Base-by-base conservation (phyloP, 2,888 invertebrate species). In the Fragum sueziense region DNA sequence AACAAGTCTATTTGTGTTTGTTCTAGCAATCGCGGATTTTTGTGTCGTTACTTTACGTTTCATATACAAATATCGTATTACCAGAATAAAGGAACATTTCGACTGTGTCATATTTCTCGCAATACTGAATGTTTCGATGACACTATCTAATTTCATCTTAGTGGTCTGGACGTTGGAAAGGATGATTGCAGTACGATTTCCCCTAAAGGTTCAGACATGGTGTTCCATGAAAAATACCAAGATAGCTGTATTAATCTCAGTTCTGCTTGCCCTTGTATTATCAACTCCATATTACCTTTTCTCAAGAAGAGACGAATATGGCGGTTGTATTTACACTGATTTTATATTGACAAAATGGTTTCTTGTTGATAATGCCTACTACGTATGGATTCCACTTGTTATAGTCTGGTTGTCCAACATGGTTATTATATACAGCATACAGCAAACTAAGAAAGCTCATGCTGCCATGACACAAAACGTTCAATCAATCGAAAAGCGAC, bases 161-260 rank as follows among this genome's bases (percentile, higher is more conserved):
- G 52, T 70, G 6, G 34, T 54, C 2, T 70, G 70, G 70, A 70
- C 70, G 31, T n/a, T 70, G 22, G 70, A 70, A 25, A 29, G 70
- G 22, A 25, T 70, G 54, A 70, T 70, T 54, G 70, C 70, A 17
- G 70, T 70, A 27, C 33, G 54, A 14, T 70, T 70, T 57, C 70
- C 70, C 1, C 22, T 70, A 20, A 70, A 54, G 22, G 34, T 70
- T 6, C 27, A 22, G 11, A 17, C 33, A 9, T 70, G 70, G 70
- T 70, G 70, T 33, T 33, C 70, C 0, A 34, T 34, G 52, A 54
- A 17, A 54, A 70, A 70, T 25, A 70, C 70, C 1, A 52, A 54
- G 22, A 54, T 70, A 52, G 70, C 54, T 9, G 20, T 70, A 7
- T 2, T 34, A 9, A 3, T 33, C 2, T 14, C 34, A 0, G n/a